Base-by-base conservation (phyloP, 2,797 vertebrate species). In the Enteromius afrohamiltoni region DNA sequence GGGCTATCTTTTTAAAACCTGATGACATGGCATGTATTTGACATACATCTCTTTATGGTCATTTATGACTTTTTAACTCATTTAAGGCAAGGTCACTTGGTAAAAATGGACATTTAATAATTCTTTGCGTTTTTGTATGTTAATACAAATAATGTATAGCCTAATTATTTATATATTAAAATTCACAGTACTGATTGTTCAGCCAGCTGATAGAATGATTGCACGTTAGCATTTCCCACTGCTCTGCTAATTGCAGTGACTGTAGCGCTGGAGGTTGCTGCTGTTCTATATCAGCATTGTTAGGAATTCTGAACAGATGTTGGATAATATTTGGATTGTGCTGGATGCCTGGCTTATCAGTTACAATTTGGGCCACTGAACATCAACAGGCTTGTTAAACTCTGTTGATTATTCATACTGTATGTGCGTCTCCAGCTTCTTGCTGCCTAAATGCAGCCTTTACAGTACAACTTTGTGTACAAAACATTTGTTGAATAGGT, bases 201-300 rank as follows among this genome's bases (percentile, higher is more conserved):
- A 34, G 34, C 34, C 60, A 29, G 47, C 71, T 82, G 60, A 82
- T 65, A 23, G 80, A 26, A 31, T 2, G n/a, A 42, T 65, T 76
- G 71, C 47, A 53, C 80, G 67, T 6, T 2, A 65, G 45, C 60
- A 19, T 53, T 76, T 31, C 60, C 47, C 71, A 55, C 47, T 55
- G 71, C 80, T 82, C 34, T 75, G 60, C 60, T 82, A 82, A 76
- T 82, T 76, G 71, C 71, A 64, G 29, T 49, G 29, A n/a, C 70
- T 75, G 58, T 37, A 71, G 17, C 3, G 37, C 51, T 73, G 11
- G 55, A 26, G 3, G 40, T 60, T 19, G 31, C 29, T 64, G 45
- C 47, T 75, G 58, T 65, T 75, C 45, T 34, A 19, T 34, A 67
- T 82, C 45, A 67, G 55, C 31, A 29, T 49, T 42, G 47, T 64